These are phyloP conservation scores for Origma solitaria DNA, from an alignment of 2,113 vertebrate species.

Conservation along the genomic window DNA sequence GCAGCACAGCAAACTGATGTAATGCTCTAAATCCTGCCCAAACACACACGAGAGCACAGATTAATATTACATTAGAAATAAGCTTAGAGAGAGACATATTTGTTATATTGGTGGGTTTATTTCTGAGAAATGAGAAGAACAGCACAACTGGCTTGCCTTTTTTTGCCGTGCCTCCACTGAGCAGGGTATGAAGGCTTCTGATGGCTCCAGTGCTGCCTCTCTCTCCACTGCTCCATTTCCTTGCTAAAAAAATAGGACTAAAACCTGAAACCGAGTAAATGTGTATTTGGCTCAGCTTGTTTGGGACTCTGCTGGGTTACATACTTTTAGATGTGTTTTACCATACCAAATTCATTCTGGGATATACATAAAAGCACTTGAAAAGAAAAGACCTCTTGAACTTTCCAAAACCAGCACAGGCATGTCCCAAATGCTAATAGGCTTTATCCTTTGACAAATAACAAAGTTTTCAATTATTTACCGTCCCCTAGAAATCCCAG, in stretches of 20 bases:
- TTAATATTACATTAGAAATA: constrained; percentile 15
- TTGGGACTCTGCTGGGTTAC: neutral
- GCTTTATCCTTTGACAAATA: neutral
- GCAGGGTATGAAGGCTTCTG: neutral
- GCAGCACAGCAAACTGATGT: neutral
- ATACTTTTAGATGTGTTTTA: neutral
- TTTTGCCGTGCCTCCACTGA: neutral
- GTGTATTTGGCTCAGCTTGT: neutral
- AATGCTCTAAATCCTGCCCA: constrained; percentile 45
- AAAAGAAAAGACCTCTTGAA: constrained; percentile 11
- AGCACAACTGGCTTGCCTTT: neutral
- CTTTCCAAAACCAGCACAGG: neutral
- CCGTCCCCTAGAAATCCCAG: neutral
- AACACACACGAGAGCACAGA: neutral
- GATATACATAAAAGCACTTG: neutral
- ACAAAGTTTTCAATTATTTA: neutral
- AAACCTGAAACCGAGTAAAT: neutral
- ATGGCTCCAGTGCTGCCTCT: neutral
- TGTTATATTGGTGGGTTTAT: neutral
- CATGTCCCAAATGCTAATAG: neutral
- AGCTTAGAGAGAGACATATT: neutral
- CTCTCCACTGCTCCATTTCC: neutral
- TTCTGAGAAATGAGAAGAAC: neutral
- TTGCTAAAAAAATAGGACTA: neutral
- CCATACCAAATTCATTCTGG: neutral